Percentiles rank a stretch among this genome's conserved stretches.
phyloP scores from a whole-genome alignment of 92 coral and sea anemone species.

The Virgularia gustaviana region DNA sequence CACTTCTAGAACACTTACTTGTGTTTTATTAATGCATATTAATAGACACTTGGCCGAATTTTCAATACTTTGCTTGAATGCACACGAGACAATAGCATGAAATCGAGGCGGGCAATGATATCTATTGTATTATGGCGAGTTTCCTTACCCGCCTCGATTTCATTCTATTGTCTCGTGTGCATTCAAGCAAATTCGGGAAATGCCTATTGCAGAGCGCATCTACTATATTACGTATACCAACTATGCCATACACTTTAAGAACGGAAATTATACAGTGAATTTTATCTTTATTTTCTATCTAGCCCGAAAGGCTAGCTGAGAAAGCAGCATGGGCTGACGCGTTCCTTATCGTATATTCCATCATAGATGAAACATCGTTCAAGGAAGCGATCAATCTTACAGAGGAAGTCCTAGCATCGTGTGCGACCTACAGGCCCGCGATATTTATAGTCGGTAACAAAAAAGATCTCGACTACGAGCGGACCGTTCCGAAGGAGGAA shows the following conservation, averaged over 20 bases:
- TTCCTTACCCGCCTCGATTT: no score
- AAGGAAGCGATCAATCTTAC: slow-evolving; percentile 43
- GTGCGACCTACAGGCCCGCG: slow-evolving; percentile 55
- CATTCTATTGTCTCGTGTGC: no score
- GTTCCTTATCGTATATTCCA: slow-evolving; percentile 67
- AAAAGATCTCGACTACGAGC: slow-evolving; percentile 62
- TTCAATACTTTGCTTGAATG: no score
- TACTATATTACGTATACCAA: background rate
- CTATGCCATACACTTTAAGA: background rate
- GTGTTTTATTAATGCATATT: no score
- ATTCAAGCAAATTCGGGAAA: no score
- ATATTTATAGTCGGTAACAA: slow-evolving; percentile 68
- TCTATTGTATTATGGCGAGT: no score
- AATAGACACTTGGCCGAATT: no score
- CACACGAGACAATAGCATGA: no score
- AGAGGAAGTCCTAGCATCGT: slow-evolving; percentile 44
- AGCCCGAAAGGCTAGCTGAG: slow-evolving; percentile 32
- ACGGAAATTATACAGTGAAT: no score
- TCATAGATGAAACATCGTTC: slow-evolving; percentile 65
- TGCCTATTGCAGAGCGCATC: background rate
- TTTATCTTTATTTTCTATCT: background rate
- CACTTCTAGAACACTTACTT: no score
- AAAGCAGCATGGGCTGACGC: slow-evolving; percentile 72
- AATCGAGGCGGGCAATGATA: no score
- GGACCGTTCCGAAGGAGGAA: slow-evolving; percentile 48